Percentiles rank a stretch among this genome's conserved stretches.
Evolutionary conservation across 2,797 vertebrate genomes (phyloP).

Genomic region (Oreortyx pictus): DNA sequence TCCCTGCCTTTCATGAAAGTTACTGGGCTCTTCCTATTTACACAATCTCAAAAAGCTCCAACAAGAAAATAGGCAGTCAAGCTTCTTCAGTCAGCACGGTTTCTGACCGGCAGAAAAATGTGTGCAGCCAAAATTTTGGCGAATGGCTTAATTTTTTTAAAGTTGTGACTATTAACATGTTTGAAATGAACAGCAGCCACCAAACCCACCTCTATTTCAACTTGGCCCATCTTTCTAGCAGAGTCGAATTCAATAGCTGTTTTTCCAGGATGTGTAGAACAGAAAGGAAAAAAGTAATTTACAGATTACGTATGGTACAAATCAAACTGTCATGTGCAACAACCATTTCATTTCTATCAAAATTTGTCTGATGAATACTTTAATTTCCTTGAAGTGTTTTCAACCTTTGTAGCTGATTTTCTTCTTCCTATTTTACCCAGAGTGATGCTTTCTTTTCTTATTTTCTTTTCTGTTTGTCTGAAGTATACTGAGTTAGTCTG

Average conservation of each 20-base stretch:
- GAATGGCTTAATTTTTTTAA: background rate
- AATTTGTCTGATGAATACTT: background rate
- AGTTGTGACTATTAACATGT: background rate
- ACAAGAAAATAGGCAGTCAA: background rate
- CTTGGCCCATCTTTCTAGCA: background rate
- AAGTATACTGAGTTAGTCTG: background rate
- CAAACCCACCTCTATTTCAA: background rate
- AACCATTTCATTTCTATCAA: background rate
- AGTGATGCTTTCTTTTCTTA: background rate
- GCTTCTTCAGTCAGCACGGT: background rate
- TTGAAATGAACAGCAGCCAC: background rate
- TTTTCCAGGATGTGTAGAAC: background rate
- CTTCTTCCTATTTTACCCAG: background rate
- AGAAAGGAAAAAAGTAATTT: background rate
- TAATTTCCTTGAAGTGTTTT: background rate
- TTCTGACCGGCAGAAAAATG: background rate
- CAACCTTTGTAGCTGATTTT: background rate
- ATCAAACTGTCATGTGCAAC: background rate
- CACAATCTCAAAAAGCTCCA: background rate
- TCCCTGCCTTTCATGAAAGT: background rate
- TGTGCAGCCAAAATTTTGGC: background rate
- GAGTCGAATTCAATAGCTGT: background rate
- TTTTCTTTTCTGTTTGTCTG: background rate
- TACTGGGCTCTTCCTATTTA: background rate
- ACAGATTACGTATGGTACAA: background rate